Conservation (phyloP, 2,797 vertebrate genomes). For the Antennarius maculatus region DNA sequence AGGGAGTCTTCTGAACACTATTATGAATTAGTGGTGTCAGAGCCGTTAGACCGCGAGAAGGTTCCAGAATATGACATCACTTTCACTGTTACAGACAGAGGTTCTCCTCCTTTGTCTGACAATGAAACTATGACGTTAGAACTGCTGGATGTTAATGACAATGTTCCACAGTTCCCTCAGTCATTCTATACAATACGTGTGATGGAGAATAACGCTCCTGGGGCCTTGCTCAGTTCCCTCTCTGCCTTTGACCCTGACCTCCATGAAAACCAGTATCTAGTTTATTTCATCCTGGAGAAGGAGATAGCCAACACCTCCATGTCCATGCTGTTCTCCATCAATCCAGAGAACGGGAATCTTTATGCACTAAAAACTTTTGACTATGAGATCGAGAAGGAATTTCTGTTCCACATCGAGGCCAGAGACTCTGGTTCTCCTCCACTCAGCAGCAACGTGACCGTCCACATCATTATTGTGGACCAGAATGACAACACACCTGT, state of each 20-base stretch:
- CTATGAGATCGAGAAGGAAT: conserved; percentile 71
- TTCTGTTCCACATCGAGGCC: conserved; percentile 73
- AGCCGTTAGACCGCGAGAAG: conserved; percentile 75
- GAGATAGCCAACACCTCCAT: conserved; percentile 72
- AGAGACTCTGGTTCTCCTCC: conserved; percentile 74
- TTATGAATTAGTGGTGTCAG: conserved; percentile 75
- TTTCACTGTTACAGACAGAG: conserved; percentile 77
- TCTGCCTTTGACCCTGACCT: conserved; percentile 75
- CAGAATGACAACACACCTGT: conserved; percentile 73
- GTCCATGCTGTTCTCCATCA: conserved; percentile 75
- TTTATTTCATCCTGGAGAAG: conserved; percentile 75
- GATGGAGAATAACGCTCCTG: conserved; percentile 75
- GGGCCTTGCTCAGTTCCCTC: conserved; percentile 67
- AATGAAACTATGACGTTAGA: conserved; percentile 69
- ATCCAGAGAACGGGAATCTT: conserved; percentile 73
- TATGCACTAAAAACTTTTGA: conserved; percentile 74
- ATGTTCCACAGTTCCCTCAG: conserved; percentile 75
- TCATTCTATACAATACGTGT: conserved; percentile 73
- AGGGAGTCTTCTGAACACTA: conserved; percentile 72
- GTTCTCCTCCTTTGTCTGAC: conserved; percentile 70
- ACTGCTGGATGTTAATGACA: conserved; percentile 82
- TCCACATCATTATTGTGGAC: conserved; percentile 70
- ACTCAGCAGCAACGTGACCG: conserved; percentile 71
- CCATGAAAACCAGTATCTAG: conserved; percentile 76
- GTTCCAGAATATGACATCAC: conserved; percentile 76